Evolutionary conservation across 2,888 invertebrate genomes (phyloP).

Genomic region (Uropetala carovei): DNA sequence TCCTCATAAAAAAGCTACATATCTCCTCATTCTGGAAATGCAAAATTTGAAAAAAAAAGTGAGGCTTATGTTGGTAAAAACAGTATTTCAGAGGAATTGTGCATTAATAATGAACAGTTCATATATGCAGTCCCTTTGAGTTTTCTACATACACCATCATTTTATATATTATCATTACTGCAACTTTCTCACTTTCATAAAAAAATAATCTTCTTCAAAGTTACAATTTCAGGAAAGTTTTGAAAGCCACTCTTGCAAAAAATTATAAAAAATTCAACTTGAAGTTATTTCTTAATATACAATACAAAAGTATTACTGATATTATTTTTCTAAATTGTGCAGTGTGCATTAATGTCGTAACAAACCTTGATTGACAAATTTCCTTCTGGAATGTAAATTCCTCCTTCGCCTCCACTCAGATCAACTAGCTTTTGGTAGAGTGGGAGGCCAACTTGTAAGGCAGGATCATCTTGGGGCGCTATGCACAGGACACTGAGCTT

Average conservation of each 20-base stretch:
- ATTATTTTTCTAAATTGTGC: background rate
- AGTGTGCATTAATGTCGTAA: background rate
- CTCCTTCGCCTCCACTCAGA: conserved; percentile 82
- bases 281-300: background rate
- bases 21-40: too few species aligned
- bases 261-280: background rate
- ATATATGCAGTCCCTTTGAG: too few species aligned
- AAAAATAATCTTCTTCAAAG: too few species aligned
- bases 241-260: background rate
- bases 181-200: too few species aligned
- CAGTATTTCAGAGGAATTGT: too few species aligned
- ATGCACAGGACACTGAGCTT: conserved; percentile 81
- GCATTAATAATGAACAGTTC: too few species aligned
- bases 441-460: conserved; percentile 78
- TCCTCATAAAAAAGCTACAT: too few species aligned
- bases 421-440: conserved; percentile 89
- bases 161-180: too few species aligned
- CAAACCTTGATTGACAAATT: conserved; percentile 73
- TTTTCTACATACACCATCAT: too few species aligned
- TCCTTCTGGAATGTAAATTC: conserved; percentile 79
- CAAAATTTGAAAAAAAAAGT: too few species aligned
- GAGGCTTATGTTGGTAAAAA: too few species aligned
- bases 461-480: conserved; percentile 71
- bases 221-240: background rate
- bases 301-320: background rate